These are phyloP conservation scores for Oryzias woworae DNA, from an alignment of 2,113 vertebrate genomes.

Conservation along the genomic window DNA sequence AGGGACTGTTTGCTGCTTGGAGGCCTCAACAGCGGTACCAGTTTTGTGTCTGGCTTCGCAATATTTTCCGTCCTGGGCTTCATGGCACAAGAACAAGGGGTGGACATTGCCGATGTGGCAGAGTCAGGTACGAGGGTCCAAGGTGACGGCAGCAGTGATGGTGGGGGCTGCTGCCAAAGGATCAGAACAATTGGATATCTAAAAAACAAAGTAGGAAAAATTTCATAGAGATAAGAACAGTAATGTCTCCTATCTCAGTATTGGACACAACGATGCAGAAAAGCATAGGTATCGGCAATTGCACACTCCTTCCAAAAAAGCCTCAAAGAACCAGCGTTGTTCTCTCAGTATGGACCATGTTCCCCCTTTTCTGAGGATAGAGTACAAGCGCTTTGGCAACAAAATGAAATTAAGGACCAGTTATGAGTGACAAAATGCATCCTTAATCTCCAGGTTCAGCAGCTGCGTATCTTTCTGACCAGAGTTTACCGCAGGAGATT, in stretches of 20 bases:
- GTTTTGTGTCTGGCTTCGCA: conserved; percentile 99
- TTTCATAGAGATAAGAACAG: background rate
- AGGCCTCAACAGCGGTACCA: conserved; percentile 99
- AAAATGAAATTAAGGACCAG: conserved; percentile 34
- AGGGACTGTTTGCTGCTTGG: conserved; percentile 99
- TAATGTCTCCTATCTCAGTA: conserved; percentile 2
- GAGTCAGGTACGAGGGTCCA: conserved; percentile 99
- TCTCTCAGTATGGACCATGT: conserved; percentile 20
- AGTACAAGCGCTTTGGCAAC: conserved; percentile 20
- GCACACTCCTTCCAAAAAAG: conserved; percentile 67
- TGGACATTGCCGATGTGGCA: conserved; percentile 99
- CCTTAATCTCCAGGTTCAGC: conserved; percentile 30
- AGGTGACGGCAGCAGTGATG: conserved; percentile 86
- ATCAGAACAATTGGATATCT: conserved; percentile 14
- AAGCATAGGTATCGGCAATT: conserved; percentile 66
- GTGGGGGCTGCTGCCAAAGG: conserved; percentile 85
- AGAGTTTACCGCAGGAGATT: conserved; percentile 44
- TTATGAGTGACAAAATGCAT: conserved; percentile 31
- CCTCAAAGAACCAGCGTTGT: conserved; percentile 53
- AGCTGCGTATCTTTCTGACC: conserved; percentile 29
- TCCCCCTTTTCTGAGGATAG: conserved; percentile 38
- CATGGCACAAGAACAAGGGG: conserved; percentile 99
- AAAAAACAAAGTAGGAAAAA: conserved; percentile 45
- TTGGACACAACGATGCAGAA: conserved; percentile 53
- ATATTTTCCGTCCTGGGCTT: conserved; percentile 99